Evolutionary conservation across 2,797 vertebrate genomes (phyloP).

Genomic region (Gymnothorax javanicus): DNA sequence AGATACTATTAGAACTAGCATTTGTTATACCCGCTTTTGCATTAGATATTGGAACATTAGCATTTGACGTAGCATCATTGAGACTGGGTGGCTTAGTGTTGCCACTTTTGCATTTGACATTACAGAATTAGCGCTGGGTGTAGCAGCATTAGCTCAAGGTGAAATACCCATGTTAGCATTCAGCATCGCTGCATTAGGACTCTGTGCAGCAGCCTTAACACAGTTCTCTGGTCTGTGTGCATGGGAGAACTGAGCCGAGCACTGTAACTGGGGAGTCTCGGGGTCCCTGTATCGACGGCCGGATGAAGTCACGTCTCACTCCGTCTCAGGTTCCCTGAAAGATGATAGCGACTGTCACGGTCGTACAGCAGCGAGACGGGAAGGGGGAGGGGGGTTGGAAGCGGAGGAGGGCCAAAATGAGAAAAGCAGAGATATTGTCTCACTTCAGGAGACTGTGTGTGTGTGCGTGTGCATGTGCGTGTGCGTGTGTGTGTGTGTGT

Average conservation of each 20-base stretch:
- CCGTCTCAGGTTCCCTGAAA: constrained; percentile 60
- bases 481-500: no score
- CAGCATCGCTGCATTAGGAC: neutral
- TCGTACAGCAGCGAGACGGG: constrained; percentile 40
- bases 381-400: constrained; percentile 35
- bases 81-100: no score
- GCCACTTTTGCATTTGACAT: no score
- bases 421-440: constrained; percentile 41
- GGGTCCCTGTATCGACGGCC: constrained; percentile 23
- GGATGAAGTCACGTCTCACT: constrained; percentile 68
- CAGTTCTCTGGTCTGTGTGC: neutral
- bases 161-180: neutral
- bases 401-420: constrained; percentile 32
- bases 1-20: no score
- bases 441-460: neutral
- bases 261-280: neutral
- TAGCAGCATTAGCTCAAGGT: neutral
- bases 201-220: neutral
- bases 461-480: no score
- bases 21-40: no score
- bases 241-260: neutral
- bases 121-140: no score
- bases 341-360: constrained; percentile 54
- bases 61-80: no score
- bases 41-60: no score